These are phyloP conservation scores for Lepidocolaptes lacrymiger DNA, from an alignment of 2,797 vertebrate species.

Conservation along the genomic window DNA sequence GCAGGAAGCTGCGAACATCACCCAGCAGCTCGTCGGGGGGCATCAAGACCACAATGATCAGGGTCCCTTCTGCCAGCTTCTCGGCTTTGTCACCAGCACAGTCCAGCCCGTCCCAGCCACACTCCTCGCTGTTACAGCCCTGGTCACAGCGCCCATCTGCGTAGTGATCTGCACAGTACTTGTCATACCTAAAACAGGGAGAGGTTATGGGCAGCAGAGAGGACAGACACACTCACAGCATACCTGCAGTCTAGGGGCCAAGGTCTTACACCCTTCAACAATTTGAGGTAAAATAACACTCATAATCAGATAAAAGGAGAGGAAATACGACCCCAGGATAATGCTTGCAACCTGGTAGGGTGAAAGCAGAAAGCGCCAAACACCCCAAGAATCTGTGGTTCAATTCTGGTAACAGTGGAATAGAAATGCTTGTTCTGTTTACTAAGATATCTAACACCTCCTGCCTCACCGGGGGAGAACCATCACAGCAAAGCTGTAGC, in stretches of 20 bases:
- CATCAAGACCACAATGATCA: conserved; percentile 90
- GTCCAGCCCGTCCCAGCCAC: conserved; percentile 94
- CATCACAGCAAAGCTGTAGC: background rate
- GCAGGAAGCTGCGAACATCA: conserved; percentile 88
- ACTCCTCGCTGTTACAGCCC: conserved; percentile 90
- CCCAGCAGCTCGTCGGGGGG: conserved; percentile 87
- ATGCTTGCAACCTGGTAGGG: background rate
- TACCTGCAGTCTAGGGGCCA: too few species aligned
- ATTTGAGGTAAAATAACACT: background rate
- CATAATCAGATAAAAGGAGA: background rate
- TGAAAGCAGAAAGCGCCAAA: background rate
- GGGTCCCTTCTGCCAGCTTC: conserved; percentile 81
- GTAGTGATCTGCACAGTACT: conserved; percentile 92
- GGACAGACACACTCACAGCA: background rate
- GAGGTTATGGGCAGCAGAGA: background rate
- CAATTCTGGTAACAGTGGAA: background rate
- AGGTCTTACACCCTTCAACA: background rate
- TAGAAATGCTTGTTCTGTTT: background rate
- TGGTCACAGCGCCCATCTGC: conserved; percentile 87
- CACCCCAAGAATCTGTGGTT: background rate
- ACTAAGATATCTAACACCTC: background rate
- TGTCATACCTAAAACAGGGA: conserved; percentile 81
- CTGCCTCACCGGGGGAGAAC: background rate
- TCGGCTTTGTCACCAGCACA: conserved; percentile 81
- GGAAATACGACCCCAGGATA: background rate